Conservation (phyloP, 2,113 vertebrate species). For the Butorides virescens region DNA sequence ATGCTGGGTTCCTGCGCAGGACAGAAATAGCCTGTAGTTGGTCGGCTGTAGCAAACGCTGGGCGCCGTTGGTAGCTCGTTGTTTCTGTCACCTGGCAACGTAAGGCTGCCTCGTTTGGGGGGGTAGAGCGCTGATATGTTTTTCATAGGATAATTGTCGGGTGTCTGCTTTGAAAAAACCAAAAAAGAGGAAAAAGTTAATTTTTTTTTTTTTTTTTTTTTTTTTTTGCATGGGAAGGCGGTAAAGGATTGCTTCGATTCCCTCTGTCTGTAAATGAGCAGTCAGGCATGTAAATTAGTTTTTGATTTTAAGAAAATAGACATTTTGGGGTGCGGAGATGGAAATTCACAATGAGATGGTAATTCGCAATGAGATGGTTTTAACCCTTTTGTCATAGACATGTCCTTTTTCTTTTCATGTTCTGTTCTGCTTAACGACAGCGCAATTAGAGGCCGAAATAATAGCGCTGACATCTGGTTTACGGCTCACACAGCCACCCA, state of each 20-base stretch:
- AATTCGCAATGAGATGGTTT: no score
- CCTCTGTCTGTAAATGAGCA: background rate
- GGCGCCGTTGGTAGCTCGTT: background rate
- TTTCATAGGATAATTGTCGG: background rate
- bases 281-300: background rate
- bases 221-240: background rate
- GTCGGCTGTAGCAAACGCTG: rapidly evolving
- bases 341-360: background rate
- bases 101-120: background rate
- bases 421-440: background rate
- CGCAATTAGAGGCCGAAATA: background rate
- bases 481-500: background rate
- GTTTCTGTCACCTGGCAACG: background rate
- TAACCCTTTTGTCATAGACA: background rate
- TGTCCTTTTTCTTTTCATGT: background rate
- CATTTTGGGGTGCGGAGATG: background rate
- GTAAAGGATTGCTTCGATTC: background rate
- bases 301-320: background rate
- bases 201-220: background rate
- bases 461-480: background rate
- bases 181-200: background rate
- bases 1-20: rapidly evolving
- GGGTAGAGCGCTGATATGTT: background rate
- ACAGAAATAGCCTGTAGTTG: background rate
- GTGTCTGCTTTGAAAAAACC: no score